Evolutionary conservation across 2,797 vertebrate genomes (phyloP), one percentile per base, ranked within the genome.

Genomic region (Protosalanx chinensis): DNA sequence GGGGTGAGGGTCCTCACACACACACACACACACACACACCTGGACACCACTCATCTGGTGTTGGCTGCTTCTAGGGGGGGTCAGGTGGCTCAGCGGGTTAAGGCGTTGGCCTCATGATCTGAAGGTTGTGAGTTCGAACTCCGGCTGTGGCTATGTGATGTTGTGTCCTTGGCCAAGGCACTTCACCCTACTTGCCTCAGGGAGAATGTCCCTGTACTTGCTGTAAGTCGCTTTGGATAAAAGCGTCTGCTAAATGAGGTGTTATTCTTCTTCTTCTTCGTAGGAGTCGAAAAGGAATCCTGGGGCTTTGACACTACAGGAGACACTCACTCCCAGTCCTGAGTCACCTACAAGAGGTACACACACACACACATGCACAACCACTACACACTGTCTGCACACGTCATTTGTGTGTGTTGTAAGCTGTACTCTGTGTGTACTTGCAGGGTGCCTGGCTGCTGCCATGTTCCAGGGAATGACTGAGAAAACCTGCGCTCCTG

Each of bases 331-430:
- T 70, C 83, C 88, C n/a, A 82, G 91, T 87, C 85, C 90, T 66
- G 35, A 93, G 67, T 84, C 89, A 29, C 82, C 91, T 13, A 90
- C 90, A 85, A 86, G 91, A 94, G 95, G 97, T 97, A 93, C 41
- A 61, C n/a, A 23, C 20, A 53, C 15, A 69, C 18, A 73, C 56
- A 29, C 29, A 0, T 32, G 51, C 20, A 58, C 41, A 64, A 46
- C 35, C 27, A 49, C 65, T 23, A 18, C 49, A 10, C 64, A 73
- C 60, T 1, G 18, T 56, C 18, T 7, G 58, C 29, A 35, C 35
- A 0, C 57, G 20, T 29, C 18, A 41, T 12, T 8, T 8, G 13
- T 35, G 57, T 59, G 57, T n/a, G 18, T 1, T 68, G 1, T 64
- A 64, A 62, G 33, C 37, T 56, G 8, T 16, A 37, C 20, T 4